Evolutionary conservation across 2,797 vertebrate genomes (phyloP).

Genomic region (Sebastes steindachneri): DNA sequence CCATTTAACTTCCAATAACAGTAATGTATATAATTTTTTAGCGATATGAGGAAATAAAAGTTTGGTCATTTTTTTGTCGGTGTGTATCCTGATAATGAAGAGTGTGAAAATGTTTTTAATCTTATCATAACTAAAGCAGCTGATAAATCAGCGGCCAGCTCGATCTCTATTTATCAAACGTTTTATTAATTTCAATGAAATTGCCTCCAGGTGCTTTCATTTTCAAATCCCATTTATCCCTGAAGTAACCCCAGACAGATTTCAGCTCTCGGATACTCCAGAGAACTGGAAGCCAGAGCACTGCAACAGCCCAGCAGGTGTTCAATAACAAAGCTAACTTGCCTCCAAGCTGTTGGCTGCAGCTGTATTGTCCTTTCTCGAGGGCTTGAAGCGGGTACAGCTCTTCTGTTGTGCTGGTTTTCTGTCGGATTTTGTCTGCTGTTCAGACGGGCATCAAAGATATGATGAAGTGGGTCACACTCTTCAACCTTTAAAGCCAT

Average conservation of each 20-base stretch:
- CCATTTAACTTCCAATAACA: not conserved
- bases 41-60: not conserved
- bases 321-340: conserved; percentile 44
- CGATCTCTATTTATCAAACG: not conserved
- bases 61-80: not conserved
- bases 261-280: conserved; percentile 12
- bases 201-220: conserved; percentile 32
- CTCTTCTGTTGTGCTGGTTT: conserved; percentile 20
- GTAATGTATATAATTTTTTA: not conserved
- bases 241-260: conserved; percentile 29
- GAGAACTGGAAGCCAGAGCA: conserved; percentile 18
- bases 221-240: conserved; percentile 24
- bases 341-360: conserved; percentile 50
- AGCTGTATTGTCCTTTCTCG: conserved; percentile 39
- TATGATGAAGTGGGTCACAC: conserved; percentile 27
- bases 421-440: conserved; percentile 3
- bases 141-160: not conserved
- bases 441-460: conserved; percentile 11
- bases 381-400: not conserved
- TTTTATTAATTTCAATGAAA: conserved; percentile 1
- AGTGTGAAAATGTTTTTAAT: not conserved
- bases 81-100: not conserved
- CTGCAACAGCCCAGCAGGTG: conserved; percentile 54
- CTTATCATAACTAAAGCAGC: not conserved
- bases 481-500: not conserved